Percentiles rank a stretch among this genome's conserved stretches.
Evolutionary conservation across 2,797 vertebrate genomes (phyloP).

Genomic region (Xenentodon cancila): DNA sequence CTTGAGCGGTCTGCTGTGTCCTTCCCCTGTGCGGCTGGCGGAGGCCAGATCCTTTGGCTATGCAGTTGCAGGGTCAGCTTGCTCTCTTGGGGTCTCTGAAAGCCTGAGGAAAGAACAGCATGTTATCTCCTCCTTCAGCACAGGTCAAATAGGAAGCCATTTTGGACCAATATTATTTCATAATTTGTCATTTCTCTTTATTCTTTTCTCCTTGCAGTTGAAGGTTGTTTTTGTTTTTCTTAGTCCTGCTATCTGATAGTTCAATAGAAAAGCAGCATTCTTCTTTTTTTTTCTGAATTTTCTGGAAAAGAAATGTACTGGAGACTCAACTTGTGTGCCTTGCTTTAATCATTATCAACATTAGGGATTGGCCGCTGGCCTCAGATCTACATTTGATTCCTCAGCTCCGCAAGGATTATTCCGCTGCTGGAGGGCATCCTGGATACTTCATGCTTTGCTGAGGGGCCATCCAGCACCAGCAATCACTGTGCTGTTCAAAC

Average conservation of each 20-base stretch:
- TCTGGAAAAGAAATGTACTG: slow-evolving; percentile 40
- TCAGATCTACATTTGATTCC: slow-evolving; percentile 55
- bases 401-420: slow-evolving; percentile 61
- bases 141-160: slow-evolving; percentile 74
- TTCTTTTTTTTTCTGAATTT: slow-evolving; percentile 28
- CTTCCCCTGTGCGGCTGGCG: slow-evolving; percentile 51
- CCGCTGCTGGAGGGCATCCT: slow-evolving; percentile 33
- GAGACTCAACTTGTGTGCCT: slow-evolving; percentile 42
- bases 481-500: slow-evolving; percentile 35
- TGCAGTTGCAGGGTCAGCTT: slow-evolving; percentile 62
- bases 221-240: slow-evolving; percentile 2
- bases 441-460: slow-evolving; percentile 37
- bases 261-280: slow-evolving; percentile 3
- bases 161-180: slow-evolving; percentile 58
- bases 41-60: slow-evolving; percentile 46
- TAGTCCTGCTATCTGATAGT: neutral
- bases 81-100: slow-evolving; percentile 65
- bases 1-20: slow-evolving; percentile 48
- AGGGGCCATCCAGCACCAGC: slow-evolving; percentile 25
- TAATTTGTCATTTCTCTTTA: neutral
- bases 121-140: slow-evolving; percentile 65
- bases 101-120: slow-evolving; percentile 59
- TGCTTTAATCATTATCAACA: slow-evolving; percentile 56
- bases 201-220: too few species aligned
- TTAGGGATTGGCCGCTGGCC: slow-evolving; percentile 55